Base-by-base conservation (phyloP, 2,113 vertebrate genomes). In the Lipotes vexillifer region DNA sequence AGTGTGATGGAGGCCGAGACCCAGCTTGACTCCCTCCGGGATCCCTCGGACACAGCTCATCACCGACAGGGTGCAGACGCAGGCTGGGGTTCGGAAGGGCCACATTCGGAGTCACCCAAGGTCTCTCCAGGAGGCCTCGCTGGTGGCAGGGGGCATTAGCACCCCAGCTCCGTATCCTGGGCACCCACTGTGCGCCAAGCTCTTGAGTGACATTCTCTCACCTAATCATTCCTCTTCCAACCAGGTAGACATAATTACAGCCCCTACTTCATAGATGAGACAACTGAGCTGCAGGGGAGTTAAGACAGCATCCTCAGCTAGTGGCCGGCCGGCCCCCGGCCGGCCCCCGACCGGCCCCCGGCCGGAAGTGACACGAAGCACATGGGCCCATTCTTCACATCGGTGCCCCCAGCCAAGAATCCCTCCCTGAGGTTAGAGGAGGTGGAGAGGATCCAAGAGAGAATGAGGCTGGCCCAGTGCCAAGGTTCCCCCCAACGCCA, bases 181-280 rank as follows among this genome's bases (percentile, higher is more conserved):
- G 23, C 36, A 71, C 17, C 44, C 10, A 7, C 31, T 13, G 59
- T 59, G 78, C 3, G 0, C 38, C 21, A 14, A 6, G 9, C 23
- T 15, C 29, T 17, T 17, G 11, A 44, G 21, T 0, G 61, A 13
- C 17, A 2, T 33, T 14, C 36, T 63, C 31, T 59, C 6, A 33
- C 52, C 68, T 9, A 0, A 0, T 5, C 57, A 57, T 12, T 15
- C 36, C 10, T 6, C 66, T 33, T 31, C 63, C 38, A 10, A 12
- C 0, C 7, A 55, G 33, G 17, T 49, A 8, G 27, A 20, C 2
- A 0, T 17, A 2, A 4, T 27, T 36, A 1, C 1, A 1, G 61
- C 1, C 25, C 29, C 83, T 11, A 6, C 13, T 14, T 44, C 4
- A 41, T 1, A 27, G 49, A 14, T 11, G 31, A 90, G 44, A 6